A percentile compares a stretch with the other conserved stretches of the same genome.
Evolutionary conservation across 2,797 vertebrate genomes (phyloP).

Genomic region (Acipenser transmontanus): DNA sequence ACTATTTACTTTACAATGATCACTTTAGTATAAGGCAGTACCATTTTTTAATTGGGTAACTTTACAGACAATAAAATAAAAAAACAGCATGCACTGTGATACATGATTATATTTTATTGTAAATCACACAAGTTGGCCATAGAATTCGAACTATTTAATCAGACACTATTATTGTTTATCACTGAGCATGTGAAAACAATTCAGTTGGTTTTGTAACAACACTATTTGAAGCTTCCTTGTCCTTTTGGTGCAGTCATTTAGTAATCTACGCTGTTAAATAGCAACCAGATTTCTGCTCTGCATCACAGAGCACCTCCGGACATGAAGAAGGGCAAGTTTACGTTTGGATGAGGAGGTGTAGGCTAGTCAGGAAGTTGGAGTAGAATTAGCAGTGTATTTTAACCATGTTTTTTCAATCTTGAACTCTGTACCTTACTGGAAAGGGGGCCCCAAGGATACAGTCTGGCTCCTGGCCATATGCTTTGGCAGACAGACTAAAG

Average conservation of each 20-base stretch:
- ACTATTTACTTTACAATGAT: no score
- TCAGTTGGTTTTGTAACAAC: slow-evolving; percentile 4
- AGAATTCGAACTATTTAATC: no score
- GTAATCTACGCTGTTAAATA: slow-evolving; percentile 5
- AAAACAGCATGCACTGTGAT: no score
- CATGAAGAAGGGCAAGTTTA: background rate
- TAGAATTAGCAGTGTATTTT: slow-evolving; percentile 4
- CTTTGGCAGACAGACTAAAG: slow-evolving; percentile 25
- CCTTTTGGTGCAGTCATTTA: slow-evolving; percentile 2
- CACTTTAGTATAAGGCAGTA: no score
- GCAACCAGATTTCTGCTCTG: slow-evolving; percentile 8
- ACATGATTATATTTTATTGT: no score
- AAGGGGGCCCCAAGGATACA: slow-evolving; percentile 28
- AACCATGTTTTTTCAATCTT: background rate
- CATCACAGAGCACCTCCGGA: slow-evolving; percentile 15
- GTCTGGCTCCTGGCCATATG: slow-evolving; percentile 37
- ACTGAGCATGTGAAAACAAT: background rate
- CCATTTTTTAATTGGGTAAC: no score
- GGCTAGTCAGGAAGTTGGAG: slow-evolving; percentile 7
- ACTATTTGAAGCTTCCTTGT: slow-evolving; percentile 11
- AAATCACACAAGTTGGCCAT: no score
- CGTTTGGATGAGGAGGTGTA: background rate
- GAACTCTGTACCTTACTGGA: slow-evolving; percentile 42
- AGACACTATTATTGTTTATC: background rate
- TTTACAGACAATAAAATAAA: no score